phyloP scores from a whole-genome alignment of 2,888 invertebrate species.

The Ormyrus thymus region DNA sequence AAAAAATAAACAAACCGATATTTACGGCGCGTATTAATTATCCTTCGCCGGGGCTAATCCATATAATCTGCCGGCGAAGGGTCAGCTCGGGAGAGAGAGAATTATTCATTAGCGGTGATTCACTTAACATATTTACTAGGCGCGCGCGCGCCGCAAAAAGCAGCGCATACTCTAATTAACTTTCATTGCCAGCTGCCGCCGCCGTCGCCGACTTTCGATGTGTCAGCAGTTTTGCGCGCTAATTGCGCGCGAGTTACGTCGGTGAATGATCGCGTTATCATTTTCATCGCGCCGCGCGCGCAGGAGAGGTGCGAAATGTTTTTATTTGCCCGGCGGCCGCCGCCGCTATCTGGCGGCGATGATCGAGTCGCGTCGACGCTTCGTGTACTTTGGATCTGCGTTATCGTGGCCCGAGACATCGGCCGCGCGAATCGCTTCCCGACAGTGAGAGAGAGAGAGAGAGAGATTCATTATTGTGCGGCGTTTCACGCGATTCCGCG shows the following conservation, averaged over 20 bases:
- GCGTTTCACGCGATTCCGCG: too few relatives aligned
- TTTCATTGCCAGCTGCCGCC: too few relatives aligned
- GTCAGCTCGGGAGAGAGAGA: too few relatives aligned
- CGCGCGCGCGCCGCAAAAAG: neutral
- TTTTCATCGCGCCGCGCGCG: slow-evolving; percentile 24
- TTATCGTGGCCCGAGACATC: slow-evolving; percentile 39
- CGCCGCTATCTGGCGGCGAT: slow-evolving; percentile 10
- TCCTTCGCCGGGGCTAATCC: too few relatives aligned
- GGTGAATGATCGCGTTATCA: slow-evolving; percentile 28
- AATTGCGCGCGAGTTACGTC: neutral
- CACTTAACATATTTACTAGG: neutral
- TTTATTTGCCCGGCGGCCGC: slow-evolving; percentile 22
- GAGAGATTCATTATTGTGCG: slow-evolving; percentile 32
- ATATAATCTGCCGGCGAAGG: too few relatives aligned
- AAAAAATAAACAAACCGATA: too few relatives aligned
- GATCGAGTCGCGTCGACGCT: slow-evolving; percentile 15
- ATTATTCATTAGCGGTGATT: too few relatives aligned
- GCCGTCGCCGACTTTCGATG: too few relatives aligned
- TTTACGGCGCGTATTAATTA: too few relatives aligned
- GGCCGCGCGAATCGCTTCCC: neutral
- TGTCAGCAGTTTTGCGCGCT: neutral
- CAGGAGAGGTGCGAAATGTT: slow-evolving; percentile 27
- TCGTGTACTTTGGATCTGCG: slow-evolving; percentile 41
- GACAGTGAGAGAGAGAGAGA: too few relatives aligned
- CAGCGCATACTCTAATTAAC: neutral